Evolutionary conservation across 2,797 vertebrate species (phyloP), one percentile per base, ranked within the genome.

Genomic region (Ciconia nigra): DNA sequence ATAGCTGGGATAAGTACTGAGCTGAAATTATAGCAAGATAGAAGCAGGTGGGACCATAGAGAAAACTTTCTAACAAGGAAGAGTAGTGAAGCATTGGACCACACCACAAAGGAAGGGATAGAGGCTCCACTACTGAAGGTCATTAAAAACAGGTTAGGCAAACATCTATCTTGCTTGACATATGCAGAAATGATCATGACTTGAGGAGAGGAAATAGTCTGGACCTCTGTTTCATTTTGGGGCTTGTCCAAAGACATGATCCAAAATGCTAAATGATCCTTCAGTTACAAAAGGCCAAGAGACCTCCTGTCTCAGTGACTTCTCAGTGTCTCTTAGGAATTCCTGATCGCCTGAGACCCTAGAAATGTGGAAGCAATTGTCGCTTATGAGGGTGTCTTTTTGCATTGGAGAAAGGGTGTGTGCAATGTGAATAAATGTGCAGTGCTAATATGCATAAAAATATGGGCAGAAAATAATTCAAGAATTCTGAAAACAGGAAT

Each of bases 321-420:
- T 88, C 11, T 73, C n/a, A 39, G 4, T 51, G 7, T 82, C 10
- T 63, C 31, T 67, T 55, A 63, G 25, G 44, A 83, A 44, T 71
- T 78, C 20, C 29, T 69, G 21, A 31, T 39, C 0, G 0, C 1
- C 0, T 37, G 41, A 66, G 19, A 39, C 35, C 18, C 62, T 76
- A n/a, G 51, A 84, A 84, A 79, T 7, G 1, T 59, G 11, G 13
- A 84, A 63, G 18, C 10, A 41, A 4, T 39, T 89, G 21, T 54
- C 47, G 12, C 15, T 79, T 51, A 18, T 49, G 21, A 54, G 10
- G 9, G 3, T 7, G 2, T 39, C 22, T 65, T 78, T 84, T 21
- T 2, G 0, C 1, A 3, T 9, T 22, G 5, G 4, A 41, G 28
- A 39, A 72, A 25, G 33, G 5, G 24, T 51, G 5, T 52, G 9